These are phyloP conservation scores for Escarpia spicata DNA, from an alignment of 2,888 invertebrate species.

Conservation along the genomic window DNA sequence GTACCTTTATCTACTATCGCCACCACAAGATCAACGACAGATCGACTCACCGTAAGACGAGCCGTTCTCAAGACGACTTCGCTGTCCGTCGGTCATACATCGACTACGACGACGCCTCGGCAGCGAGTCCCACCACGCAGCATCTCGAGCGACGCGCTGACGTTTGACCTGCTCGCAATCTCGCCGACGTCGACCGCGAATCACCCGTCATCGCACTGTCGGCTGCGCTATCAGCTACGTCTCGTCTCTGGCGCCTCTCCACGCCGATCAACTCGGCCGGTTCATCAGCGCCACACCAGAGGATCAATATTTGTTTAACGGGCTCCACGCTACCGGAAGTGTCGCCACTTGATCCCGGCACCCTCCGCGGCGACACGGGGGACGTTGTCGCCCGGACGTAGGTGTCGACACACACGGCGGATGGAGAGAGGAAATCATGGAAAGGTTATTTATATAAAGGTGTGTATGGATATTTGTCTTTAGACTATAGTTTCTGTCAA, in stretches of 20 bases:
- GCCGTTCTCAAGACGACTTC: not conserved
- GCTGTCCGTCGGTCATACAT: not conserved
- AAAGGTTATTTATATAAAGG: not conserved
- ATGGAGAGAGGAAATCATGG: not conserved
- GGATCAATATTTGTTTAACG: slow-evolving; percentile 16
- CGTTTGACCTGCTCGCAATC: not conserved
- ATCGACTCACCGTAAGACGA: not conserved
- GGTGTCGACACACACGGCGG: not conserved
- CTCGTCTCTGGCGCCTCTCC: not conserved
- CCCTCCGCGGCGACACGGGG: not conserved
- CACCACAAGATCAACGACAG: not conserved
- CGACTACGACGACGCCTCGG: not conserved
- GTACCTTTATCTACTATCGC: not conserved
- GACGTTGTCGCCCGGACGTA: not conserved
- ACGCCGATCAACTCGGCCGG: not conserved
- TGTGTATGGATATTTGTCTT: not conserved
- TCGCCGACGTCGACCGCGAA: not conserved
- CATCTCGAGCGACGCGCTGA: not conserved
- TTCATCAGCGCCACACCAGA: not conserved
- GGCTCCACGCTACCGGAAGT: not conserved
- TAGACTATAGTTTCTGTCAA: not conserved
- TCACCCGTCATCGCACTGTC: not conserved
- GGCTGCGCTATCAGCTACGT: not conserved
- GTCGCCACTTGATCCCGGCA: slow-evolving; percentile 10
- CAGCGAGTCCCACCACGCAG: not conserved